A percentile compares a stretch with the other conserved stretches of the same genome.
Evolutionary conservation across 2,888 invertebrate genomes (phyloP).

Genomic region (Alsophila aescularia): DNA sequence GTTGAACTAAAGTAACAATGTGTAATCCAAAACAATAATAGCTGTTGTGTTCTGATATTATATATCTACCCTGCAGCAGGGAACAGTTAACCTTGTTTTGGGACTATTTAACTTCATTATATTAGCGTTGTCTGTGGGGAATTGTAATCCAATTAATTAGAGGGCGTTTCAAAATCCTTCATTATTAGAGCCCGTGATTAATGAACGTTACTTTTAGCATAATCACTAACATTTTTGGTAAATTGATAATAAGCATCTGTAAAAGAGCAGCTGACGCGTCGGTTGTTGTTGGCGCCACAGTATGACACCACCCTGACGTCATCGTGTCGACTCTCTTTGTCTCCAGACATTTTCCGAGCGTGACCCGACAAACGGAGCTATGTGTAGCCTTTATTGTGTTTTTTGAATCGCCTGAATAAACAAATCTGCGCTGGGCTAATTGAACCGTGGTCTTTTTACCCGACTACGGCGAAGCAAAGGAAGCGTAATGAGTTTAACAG

Average conservation of each 20-base stretch:
- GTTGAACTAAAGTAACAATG: too few relatives aligned
- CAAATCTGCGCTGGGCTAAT: background rate
- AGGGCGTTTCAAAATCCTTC: too few relatives aligned
- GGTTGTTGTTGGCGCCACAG: constrained; percentile 18
- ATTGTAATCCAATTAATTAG: too few relatives aligned
- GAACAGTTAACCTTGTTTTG: background rate
- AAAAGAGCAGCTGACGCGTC: background rate
- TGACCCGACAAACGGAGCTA: background rate
- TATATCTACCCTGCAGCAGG: background rate
- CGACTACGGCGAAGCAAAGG: too few relatives aligned
- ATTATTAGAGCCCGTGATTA: too few relatives aligned
- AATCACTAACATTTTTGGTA: too few relatives aligned
- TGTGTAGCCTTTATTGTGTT: constrained; percentile 15
- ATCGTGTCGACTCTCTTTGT: constrained; percentile 15
- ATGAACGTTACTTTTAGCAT: too few relatives aligned
- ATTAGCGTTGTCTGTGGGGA: background rate
- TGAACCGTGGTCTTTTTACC: background rate
- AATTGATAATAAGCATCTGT: background rate
- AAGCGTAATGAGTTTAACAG: too few relatives aligned
- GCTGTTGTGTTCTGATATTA: too few relatives aligned
- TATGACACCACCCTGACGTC: constrained; percentile 16
- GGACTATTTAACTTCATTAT: background rate
- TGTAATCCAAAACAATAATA: too few relatives aligned
- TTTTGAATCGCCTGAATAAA: constrained; percentile 15
- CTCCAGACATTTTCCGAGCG: constrained; percentile 18